Evolutionary conservation across 2,797 vertebrate genomes (phyloP).

Genomic region (Graptemys geographica): DNA sequence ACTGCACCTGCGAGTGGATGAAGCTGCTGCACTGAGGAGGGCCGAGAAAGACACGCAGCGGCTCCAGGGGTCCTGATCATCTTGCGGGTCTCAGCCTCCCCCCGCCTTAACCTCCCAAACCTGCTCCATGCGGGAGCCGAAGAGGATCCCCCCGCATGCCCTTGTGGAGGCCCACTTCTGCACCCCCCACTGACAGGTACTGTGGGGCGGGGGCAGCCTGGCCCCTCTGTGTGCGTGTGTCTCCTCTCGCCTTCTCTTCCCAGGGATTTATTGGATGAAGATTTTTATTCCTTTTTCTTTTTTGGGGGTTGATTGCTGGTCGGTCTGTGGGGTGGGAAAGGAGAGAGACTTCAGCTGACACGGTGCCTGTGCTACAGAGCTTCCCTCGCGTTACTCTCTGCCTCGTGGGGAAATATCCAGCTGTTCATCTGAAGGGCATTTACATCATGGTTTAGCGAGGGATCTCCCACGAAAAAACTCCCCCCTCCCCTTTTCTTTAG

Average conservation of each 20-base stretch:
- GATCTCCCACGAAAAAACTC: slow-evolving; percentile 26
- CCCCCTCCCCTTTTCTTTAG: neutral
- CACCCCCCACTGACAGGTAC: neutral
- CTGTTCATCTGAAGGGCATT: slow-evolving; percentile 57
- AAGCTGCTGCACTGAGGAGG: neutral
- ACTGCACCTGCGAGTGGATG: neutral
- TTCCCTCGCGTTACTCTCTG: neutral
- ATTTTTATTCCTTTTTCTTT: neutral
- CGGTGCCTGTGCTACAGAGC: slow-evolving; percentile 6
- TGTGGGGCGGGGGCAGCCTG: neutral
- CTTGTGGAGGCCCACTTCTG: neutral
- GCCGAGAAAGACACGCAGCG: neutral
- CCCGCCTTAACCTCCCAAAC: neutral
- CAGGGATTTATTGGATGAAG: slow-evolving; percentile 27
- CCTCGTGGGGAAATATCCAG: slow-evolving; percentile 36
- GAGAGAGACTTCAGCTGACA: slow-evolving; percentile 19
- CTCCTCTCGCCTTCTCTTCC: neutral
- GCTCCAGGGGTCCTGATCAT: neutral
- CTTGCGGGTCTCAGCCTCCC: neutral
- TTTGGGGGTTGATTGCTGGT: neutral
- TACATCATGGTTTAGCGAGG: slow-evolving; percentile 47
- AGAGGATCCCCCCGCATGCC: neutral
- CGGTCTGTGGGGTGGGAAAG: neutral
- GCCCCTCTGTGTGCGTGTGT: slow-evolving; percentile 10
- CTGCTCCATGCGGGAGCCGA: neutral